These are phyloP conservation scores for Cenopis cana DNA, from an alignment of 2,888 invertebrate species.

Conservation along the genomic window DNA sequence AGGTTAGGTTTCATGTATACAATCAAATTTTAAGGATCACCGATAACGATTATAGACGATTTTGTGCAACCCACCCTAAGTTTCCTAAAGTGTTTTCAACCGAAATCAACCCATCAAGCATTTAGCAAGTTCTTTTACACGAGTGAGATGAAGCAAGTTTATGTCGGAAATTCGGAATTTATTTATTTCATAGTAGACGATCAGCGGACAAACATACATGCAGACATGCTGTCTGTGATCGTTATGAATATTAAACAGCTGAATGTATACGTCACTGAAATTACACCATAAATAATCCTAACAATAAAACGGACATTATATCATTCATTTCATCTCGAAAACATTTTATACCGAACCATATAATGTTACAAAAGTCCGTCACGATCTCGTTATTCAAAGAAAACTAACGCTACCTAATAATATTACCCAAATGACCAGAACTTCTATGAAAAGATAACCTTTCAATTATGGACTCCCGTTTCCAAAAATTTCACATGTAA, in stretches of 20 bases:
- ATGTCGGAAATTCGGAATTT: too few species aligned
- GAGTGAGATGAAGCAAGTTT: too few species aligned
- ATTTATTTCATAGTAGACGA: background rate
- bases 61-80: too few species aligned
- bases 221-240: constrained; percentile 14
- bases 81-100: too few species aligned
- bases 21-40: too few species aligned
- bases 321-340: constrained; percentile 29
- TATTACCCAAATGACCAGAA: constrained; percentile 74
- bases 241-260: constrained; percentile 17
- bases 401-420: constrained; percentile 64
- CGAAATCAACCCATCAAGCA: too few species aligned
- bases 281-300: constrained; percentile 25
- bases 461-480: constrained; percentile 78
- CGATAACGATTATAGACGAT: too few species aligned
- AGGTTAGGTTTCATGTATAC: too few species aligned
- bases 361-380: constrained; percentile 49
- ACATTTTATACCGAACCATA: constrained; percentile 17
- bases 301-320: constrained; percentile 30
- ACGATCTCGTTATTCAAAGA: constrained; percentile 69
- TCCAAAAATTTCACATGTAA: constrained; percentile 76
- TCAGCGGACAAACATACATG: background rate
- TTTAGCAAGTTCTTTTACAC: too few species aligned
- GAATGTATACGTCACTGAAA: background rate
- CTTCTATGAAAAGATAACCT: constrained; percentile 80